Conservation (phyloP, 2,888 invertebrate species). For the Thereva nobilitata region DNA sequence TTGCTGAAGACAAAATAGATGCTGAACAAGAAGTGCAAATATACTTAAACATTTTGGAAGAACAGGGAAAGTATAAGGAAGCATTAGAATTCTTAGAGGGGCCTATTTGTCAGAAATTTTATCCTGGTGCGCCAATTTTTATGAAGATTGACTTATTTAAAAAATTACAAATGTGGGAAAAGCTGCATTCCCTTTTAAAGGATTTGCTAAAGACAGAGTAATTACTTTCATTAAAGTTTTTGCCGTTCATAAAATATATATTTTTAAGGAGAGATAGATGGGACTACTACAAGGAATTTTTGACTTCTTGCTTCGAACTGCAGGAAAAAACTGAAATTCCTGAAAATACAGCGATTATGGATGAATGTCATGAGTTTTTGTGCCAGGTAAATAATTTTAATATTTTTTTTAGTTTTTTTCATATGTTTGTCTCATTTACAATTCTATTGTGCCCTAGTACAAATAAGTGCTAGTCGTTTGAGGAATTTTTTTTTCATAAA, state of each 20-base stretch:
- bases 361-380: slow-evolving; percentile 54
- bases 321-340: slow-evolving; percentile 47
- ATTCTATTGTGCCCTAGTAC: no score
- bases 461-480: no score
- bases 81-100: slow-evolving; percentile 81
- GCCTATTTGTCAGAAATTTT: slow-evolving; percentile 69
- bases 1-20: slow-evolving; percentile 84
- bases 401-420: not conserved
- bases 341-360: slow-evolving; percentile 45
- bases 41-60: slow-evolving; percentile 84
- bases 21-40: slow-evolving; percentile 93
- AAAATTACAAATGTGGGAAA: slow-evolving; percentile 73
- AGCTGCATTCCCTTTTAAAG: slow-evolving; percentile 75
- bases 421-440: not conserved
- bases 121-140: slow-evolving; percentile 69
- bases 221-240: slow-evolving; percentile 46
- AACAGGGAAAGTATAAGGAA: slow-evolving; percentile 79
- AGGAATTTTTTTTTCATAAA: no score
- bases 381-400: slow-evolving; percentile 49
- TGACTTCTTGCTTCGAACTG: slow-evolving; percentile 71
- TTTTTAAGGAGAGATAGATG: slow-evolving; percentile 67
- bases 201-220: slow-evolving; percentile 75
- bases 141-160: slow-evolving; percentile 75
- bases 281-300: slow-evolving; percentile 74
- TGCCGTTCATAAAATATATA: slow-evolving; percentile 10